phyloP scores from a whole-genome alignment of 2,113 vertebrate species.

The Barbus barbus region DNA sequence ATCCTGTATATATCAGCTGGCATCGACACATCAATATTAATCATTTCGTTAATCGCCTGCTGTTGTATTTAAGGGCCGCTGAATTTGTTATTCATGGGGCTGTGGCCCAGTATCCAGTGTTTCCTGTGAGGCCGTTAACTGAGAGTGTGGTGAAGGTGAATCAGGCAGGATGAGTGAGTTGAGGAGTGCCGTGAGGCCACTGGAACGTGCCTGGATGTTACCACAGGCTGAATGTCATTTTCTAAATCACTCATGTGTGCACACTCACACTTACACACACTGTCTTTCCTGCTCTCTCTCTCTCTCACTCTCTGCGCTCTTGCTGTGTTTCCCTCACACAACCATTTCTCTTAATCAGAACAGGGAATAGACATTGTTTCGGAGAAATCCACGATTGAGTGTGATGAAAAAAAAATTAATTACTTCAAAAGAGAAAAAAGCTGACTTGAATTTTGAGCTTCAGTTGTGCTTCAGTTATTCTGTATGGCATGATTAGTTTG shows the following conservation, averaged over 20 bases:
- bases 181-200: neutral
- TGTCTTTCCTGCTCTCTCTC: neutral
- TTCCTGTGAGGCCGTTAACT: neutral
- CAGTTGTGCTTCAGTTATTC: neutral
- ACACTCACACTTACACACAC: neutral
- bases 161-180: slow-evolving; percentile 25
- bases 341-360: slow-evolving; percentile 17
- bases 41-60: neutral
- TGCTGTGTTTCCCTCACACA: neutral
- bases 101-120: neutral
- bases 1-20: slow-evolving; percentile 1
- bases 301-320: neutral
- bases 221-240: slow-evolving; percentile 45
- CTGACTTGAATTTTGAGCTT: slow-evolving; percentile 9
- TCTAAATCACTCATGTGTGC: slow-evolving; percentile 42
- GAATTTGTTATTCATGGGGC: neutral
- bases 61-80: neutral
- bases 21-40: neutral
- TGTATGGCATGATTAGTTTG: neutral
- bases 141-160: slow-evolving; percentile 31
- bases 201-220: slow-evolving; percentile 27
- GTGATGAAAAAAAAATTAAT: slow-evolving; percentile 11
- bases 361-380: neutral
- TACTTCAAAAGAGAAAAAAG: neutral
- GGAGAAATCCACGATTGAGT: slow-evolving; percentile 13